Evolutionary conservation across 2,888 invertebrate species (phyloP), one percentile per base, ranked within the genome.

Genomic region (Cyrtodaria siliqua): DNA sequence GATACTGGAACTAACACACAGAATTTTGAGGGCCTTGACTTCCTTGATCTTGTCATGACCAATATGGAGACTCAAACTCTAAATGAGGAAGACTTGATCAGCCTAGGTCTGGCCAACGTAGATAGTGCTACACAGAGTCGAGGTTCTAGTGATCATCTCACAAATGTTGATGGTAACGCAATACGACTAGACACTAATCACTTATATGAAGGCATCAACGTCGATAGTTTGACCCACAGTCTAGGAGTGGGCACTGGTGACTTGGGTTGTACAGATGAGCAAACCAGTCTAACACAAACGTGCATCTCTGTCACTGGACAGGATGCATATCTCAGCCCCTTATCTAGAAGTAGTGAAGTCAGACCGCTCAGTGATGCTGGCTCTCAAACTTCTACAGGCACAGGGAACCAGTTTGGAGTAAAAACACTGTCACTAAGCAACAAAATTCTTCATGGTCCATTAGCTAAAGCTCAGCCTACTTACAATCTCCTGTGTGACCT

Each of bases 21-120:
- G 67, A 90, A 90, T 2, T 52, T 64, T 4, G 84, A 83, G 14
- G 85, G 84, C 18, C 78, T 87, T 60, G 82, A 84, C 60, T 80
- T 86, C 60, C 71, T 89, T 16, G 86, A 86, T 44, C 71, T 87
- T 56, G 83, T 89, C 6, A 85, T 87, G 78, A 88, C 82, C 53
- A 87, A 89, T 69, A 91, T 89, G 86, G 87, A 91, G 56, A 91
- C 91, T 12, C 91, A 91, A 66, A 90, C 91, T 6, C 79, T 82
- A 6, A 83, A 80, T 69, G 87, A 87, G 44, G 82, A 44, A 61
- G 81, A 53, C 69, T 52, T 50, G 73, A 77, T 38, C 61, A 71
- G 59, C 61, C 44, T 76, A n/a, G 75, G 75, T 42, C 61, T 75
- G 23, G 44, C 44, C 3, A 9, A 6, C 16, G 3, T 49, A n/a